Conservation (phyloP, 2,113 vertebrate genomes). For the Myrmecobius fasciatus region DNA sequence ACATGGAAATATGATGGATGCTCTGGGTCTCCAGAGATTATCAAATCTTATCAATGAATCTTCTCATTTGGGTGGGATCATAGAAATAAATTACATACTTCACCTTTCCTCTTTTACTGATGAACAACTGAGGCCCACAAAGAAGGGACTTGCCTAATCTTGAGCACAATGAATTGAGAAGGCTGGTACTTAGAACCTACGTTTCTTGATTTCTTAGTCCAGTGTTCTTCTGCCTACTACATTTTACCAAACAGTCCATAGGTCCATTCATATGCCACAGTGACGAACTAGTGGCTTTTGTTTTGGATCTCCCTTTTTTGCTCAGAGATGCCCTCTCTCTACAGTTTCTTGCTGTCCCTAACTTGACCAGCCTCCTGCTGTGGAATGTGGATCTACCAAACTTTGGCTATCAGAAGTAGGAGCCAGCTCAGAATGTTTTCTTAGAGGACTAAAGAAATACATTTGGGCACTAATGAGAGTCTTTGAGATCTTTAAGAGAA, state of each 20-base stretch:
- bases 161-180: neutral
- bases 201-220: neutral
- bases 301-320: neutral
- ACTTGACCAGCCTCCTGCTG: neutral
- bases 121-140: neutral
- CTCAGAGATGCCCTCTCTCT: neutral
- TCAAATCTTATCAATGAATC: neutral
- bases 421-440: neutral
- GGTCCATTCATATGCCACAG: neutral
- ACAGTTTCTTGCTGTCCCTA: neutral
- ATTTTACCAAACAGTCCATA: neutral
- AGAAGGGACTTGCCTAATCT: slow-evolving; percentile 14
- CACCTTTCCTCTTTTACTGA: neutral
- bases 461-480: neutral
- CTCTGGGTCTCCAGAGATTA: neutral
- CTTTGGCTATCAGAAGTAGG: neutral
- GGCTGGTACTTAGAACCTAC: neutral
- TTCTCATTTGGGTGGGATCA: neutral
- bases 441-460: neutral
- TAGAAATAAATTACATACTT: neutral
- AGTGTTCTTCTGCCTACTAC: neutral
- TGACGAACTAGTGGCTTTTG: neutral
- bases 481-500: neutral
- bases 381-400: neutral
- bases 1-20: neutral